Evolutionary conservation across 1,140 invertebrate species (phyloP).

Genomic region (Chrysopa pallens): DNA sequence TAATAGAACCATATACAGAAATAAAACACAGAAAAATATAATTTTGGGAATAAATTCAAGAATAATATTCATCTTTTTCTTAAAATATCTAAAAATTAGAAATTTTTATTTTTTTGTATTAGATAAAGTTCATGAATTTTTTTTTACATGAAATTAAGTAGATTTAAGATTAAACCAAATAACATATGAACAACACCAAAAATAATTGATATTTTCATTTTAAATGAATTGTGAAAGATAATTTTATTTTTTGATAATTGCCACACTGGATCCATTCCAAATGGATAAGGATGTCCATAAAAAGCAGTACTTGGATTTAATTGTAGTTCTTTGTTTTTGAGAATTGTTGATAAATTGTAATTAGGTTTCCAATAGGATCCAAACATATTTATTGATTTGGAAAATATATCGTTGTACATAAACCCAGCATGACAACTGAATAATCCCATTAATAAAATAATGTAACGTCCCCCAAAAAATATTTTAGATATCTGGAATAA

Average conservation of each 20-base stretch:
- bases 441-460: constrained; percentile 92
- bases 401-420: constrained; percentile 98
- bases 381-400: constrained; percentile 93
- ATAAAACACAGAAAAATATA: constrained; percentile 63
- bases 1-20: constrained; percentile 74
- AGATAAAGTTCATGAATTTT: no score
- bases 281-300: constrained; percentile 53
- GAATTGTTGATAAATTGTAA: constrained; percentile 31
- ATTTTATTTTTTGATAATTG: constrained; percentile 69
- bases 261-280: constrained; percentile 92
- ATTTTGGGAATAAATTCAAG: constrained; percentile 82
- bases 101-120: no score
- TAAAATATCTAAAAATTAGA: constrained; percentile 50
- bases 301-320: constrained; percentile 46
- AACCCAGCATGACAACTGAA: constrained; percentile 98
- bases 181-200: constrained; percentile 83
- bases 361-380: constrained; percentile 69
- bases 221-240: constrained; percentile 80
- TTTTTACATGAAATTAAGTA: constrained; percentile 49
- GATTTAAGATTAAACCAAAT: constrained; percentile 68
- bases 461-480: constrained; percentile 95
- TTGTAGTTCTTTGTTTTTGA: constrained; percentile 33
- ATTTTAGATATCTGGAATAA: constrained; percentile 78
- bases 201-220: constrained; percentile 92
- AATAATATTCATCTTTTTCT: constrained; percentile 49